These are phyloP conservation scores for Scortum barcoo DNA, from an alignment of 2,113 vertebrate genomes.

Conservation along the genomic window DNA sequence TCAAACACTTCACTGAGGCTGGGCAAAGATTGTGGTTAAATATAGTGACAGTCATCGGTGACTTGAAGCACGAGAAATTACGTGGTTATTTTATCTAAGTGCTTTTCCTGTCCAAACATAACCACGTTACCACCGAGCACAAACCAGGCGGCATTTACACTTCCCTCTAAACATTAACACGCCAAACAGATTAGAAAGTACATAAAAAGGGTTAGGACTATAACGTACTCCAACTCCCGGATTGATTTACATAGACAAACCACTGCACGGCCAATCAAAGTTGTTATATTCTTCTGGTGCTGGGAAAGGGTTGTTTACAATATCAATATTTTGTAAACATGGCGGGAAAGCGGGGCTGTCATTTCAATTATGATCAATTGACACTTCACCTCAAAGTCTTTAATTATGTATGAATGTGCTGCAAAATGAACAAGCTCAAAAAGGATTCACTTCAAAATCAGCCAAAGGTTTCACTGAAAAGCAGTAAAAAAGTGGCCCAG, in stretches of 20 bases:
- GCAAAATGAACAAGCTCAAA: not conserved
- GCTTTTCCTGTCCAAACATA: slow-evolving; percentile 2
- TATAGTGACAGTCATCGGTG: not conserved
- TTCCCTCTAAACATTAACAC: not conserved
- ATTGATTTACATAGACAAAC: not conserved
- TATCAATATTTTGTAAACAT: slow-evolving; percentile 11
- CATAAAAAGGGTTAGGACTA: not conserved
- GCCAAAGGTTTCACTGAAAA: not conserved
- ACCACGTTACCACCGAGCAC: not conserved
- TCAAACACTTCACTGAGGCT: not conserved
- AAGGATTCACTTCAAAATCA: not conserved
- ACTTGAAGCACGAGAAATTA: not conserved
- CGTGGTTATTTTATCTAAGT: not conserved
- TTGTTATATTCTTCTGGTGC: not conserved
- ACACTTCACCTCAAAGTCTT: not conserved
- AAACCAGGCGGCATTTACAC: not conserved
- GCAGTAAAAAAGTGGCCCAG: not conserved
- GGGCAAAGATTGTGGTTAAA: not conserved
- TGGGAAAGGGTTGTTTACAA: not conserved
- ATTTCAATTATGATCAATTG: slow-evolving; percentile 7
- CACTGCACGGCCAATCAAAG: not conserved
- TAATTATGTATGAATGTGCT: not conserved
- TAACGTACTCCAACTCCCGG: not conserved
- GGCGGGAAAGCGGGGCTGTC: not conserved
- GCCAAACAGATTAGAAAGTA: not conserved